Evolutionary conservation across 2,797 vertebrate genomes (phyloP).

Genomic region (Loris lydekkerianus): DNA sequence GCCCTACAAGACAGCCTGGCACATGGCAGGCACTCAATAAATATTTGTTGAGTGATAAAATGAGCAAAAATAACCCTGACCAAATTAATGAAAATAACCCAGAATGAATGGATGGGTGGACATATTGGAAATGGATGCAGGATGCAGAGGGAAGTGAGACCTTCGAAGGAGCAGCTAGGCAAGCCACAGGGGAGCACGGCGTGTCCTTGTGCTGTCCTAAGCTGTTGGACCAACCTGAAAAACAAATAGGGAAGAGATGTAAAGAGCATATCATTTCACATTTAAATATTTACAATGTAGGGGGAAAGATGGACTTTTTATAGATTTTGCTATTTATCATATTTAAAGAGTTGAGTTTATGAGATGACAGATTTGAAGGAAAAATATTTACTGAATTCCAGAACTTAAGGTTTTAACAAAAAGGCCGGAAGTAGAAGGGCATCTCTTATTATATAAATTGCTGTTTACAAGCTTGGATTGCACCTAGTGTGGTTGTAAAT

Average conservation of each 20-base stretch:
- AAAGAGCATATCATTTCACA: conserved; percentile 36
- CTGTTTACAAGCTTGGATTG: conserved; percentile 67
- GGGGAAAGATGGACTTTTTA: neutral
- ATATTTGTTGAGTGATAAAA: neutral
- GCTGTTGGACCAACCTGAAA: conserved; percentile 28
- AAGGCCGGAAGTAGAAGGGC: neutral
- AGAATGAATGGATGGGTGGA: neutral
- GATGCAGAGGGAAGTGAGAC: neutral
- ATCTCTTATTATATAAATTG: conserved; percentile 52
- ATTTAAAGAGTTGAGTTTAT: conserved; percentile 48
- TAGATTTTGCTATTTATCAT: conserved; percentile 50
- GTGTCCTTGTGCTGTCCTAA: neutral
- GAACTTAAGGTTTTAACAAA: neutral
- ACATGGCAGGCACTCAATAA: neutral
- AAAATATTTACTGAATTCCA: conserved; percentile 20
- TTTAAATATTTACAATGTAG: conserved; percentile 53
- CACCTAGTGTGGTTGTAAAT: neutral
- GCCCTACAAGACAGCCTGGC: neutral
- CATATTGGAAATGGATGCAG: neutral
- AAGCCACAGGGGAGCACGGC: neutral
- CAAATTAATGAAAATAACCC: conserved; percentile 29
- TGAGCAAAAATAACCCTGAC: neutral
- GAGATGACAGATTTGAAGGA: neutral
- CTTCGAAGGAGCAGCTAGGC: conserved; percentile 7
- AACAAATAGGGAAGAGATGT: conserved; percentile 54